phyloP scores from a whole-genome alignment of 2,888 invertebrate genomes.

The Pheosia tremula region DNA sequence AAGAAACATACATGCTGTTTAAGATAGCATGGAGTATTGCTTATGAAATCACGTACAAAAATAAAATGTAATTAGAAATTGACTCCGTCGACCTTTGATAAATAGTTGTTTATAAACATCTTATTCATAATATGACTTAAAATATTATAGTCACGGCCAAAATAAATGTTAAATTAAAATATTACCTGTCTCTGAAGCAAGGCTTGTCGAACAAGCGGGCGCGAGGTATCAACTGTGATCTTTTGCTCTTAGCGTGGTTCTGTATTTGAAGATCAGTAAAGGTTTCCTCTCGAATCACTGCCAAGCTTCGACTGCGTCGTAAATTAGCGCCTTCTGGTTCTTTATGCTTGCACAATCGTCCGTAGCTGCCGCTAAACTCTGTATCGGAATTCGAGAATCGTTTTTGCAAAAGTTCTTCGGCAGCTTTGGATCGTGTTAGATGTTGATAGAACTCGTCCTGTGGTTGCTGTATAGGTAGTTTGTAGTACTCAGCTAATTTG shows the following conservation, averaged over 20 bases:
- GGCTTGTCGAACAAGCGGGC: slow-evolving; percentile 91
- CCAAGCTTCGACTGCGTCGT: slow-evolving; percentile 88
- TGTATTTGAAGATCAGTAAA: slow-evolving; percentile 88
- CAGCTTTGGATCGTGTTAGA: slow-evolving; percentile 75
- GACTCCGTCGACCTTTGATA: background rate
- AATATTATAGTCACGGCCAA: no score
- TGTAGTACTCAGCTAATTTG: slow-evolving; percentile 79
- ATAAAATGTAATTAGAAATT: background rate
- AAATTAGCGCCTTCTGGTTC: slow-evolving; percentile 83
- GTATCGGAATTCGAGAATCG: slow-evolving; percentile 77
- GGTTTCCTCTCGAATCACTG: slow-evolving; percentile 91
- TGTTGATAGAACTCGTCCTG: slow-evolving; percentile 82
- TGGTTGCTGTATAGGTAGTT: slow-evolving; percentile 74
- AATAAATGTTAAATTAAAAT: slow-evolving; percentile 1
- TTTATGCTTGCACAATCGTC: slow-evolving; percentile 77
- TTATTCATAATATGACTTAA: no score
- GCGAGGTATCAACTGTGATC: slow-evolving; percentile 92
- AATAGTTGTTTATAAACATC: background rate
- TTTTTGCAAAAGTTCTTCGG: slow-evolving; percentile 75
- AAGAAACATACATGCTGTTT: no score
- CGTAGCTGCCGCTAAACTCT: slow-evolving; percentile 79
- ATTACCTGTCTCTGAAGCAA: slow-evolving; percentile 89
- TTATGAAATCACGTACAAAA: slow-evolving; percentile 1
- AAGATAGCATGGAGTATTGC: no score
- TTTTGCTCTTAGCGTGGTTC: slow-evolving; percentile 85